Base-by-base conservation (phyloP, 2,888 invertebrate species). In the Ophioninae sp. region DNA sequence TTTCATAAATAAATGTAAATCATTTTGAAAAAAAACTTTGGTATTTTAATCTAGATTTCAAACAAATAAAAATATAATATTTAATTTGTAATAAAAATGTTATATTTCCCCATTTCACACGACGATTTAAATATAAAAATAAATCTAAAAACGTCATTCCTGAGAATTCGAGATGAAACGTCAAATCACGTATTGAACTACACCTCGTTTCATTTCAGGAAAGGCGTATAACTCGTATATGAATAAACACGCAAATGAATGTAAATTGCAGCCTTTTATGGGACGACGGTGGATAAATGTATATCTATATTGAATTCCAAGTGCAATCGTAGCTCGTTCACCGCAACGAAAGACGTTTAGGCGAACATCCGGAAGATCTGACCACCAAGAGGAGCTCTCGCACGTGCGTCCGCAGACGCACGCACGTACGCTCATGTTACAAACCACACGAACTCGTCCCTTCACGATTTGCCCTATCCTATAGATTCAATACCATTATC, bases 301-400 rank as follows among this genome's bases (percentile, higher is more conserved):
- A 67, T 23, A 63, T 63, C 23, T 63, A 51, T 44, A 69, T 64
- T 44, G 44, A 69, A 65, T 51, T 59, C 30, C 23, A 51, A 68
- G 59, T 56, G 81, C 74, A 68, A 69, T 74, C 51, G 78, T 69
- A 30, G 64, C 69, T 78, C 64, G 69, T 67, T 81, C 63, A 72
- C 67, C 78, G 72, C 84, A 79, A 72, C 78, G 81, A 79, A 73
- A 73, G 72, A 84, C 84, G 79, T 84, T 84, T 84, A 78, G 84
- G 71, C 81, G 79, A 81, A 81, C 81, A 84, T 83, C 78, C 83
- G 83, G 81, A 78, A 71, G 78, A 56, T 51, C 41, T 56, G 64
- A 72, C 64, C 64, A 72, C 65, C 65, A 37, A 64, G 37, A 65
- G 73, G 59, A 77, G 64, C 69, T 71, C 67, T 65, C 74, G 73